Conservation (phyloP, 2,113 vertebrate species). For the Uria aalge region DNA sequence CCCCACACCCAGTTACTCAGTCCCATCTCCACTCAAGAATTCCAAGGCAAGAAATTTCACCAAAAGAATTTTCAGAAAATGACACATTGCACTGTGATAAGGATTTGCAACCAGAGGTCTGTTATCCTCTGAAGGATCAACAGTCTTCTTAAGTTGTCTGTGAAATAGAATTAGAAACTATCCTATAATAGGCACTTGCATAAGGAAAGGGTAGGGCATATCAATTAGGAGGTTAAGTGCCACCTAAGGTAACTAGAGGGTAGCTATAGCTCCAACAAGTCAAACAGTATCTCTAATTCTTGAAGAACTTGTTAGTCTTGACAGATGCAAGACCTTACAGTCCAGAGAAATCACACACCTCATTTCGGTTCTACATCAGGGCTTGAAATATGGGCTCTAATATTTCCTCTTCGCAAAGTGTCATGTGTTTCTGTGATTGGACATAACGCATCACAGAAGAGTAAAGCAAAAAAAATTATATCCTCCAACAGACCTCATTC, state of each 20-base stretch:
- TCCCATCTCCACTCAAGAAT: neutral
- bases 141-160: rapidly evolving
- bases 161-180: neutral
- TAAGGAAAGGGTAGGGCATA: neutral
- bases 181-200: neutral
- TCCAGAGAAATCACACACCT: neutral
- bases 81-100: neutral
- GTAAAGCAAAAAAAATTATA: neutral
- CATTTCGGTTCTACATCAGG: neutral
- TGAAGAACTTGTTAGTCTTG: neutral
- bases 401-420: neutral
- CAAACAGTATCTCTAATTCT: neutral
- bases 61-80: neutral
- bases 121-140: neutral
- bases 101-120: neutral
- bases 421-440: neutral
- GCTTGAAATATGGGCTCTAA: neutral
- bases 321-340: neutral
- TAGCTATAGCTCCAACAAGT: neutral
- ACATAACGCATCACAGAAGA: neutral
- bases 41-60: neutral
- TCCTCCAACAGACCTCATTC: neutral
- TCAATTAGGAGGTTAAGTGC: neutral
- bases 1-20: rapidly evolving
- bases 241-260: neutral